A percentile compares a stretch with the other conserved stretches of the same genome.
Evolutionary conservation across 2,888 invertebrate genomes (phyloP).

Genomic region (Nephrotoma flavescens): DNA sequence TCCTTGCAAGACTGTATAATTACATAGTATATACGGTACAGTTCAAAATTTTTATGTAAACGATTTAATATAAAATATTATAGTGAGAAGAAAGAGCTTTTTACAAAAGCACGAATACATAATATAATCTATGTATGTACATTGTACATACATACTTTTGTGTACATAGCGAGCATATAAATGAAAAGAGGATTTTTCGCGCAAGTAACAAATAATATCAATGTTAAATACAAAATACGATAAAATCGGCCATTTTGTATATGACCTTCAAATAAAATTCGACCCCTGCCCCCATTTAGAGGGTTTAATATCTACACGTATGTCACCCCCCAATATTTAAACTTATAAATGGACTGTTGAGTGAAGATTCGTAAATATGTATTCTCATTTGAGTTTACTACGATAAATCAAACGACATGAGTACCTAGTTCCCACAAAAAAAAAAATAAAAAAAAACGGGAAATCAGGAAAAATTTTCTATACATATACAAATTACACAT

Average conservation of each 20-base stretch:
- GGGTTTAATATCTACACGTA: background rate
- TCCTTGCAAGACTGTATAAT: background rate
- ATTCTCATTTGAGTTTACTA: background rate
- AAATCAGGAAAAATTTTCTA: background rate
- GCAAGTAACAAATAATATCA: constrained; percentile 1
- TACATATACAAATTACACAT: background rate
- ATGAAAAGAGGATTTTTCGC: background rate
- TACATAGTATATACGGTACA: background rate
- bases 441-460: background rate
- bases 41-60: background rate
- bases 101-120: background rate
- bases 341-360: background rate
- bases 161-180: background rate
- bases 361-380: no score
- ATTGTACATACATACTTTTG: background rate
- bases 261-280: constrained; percentile 7
- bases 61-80: background rate
- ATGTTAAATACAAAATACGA: background rate
- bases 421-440: background rate
- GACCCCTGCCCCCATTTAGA: background rate
- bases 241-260: constrained; percentile 4
- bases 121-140: background rate
- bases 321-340: background rate
- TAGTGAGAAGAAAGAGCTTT: background rate
- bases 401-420: background rate